Conservation (phyloP, 2,888 invertebrate genomes). For the Hemaris fuciformis region DNA sequence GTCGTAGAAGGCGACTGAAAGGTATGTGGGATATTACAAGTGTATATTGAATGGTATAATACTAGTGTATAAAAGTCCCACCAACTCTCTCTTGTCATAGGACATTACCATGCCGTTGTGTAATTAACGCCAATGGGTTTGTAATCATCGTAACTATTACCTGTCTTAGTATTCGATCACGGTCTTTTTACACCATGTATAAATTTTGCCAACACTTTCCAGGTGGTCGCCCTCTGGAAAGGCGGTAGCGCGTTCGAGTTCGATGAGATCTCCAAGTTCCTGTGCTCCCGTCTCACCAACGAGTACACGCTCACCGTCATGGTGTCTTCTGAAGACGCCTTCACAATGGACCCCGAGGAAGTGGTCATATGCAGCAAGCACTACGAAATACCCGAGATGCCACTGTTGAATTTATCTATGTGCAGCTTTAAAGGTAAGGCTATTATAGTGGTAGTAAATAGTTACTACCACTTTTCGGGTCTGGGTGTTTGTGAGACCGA, state of each 20-base stretch:
- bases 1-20: too few species aligned
- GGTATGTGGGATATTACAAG: too few species aligned
- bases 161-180: too few species aligned
- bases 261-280: constrained; percentile 55
- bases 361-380: constrained; percentile 58
- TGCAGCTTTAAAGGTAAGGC: constrained; percentile 59
- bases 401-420: constrained; percentile 60
- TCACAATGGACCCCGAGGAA: constrained; percentile 62
- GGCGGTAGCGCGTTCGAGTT: constrained; percentile 65
- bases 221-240: constrained; percentile 73
- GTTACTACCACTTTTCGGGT: too few species aligned
- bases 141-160: too few species aligned
- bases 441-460: too few species aligned
- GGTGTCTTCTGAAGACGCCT: constrained; percentile 62
- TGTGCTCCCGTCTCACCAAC: constrained; percentile 43
- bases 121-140: neutral
- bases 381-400: constrained; percentile 65
- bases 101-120: neutral
- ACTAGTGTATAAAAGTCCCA: too few species aligned
- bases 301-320: constrained; percentile 57
- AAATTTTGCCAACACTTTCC: constrained; percentile 14
- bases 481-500: too few species aligned
- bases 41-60: too few species aligned
- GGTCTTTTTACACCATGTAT: too few species aligned
- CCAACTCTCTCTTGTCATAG: too few species aligned